Percentiles rank a stretch among this genome's conserved stretches.
These are phyloP conservation scores for Eulemur macaco DNA, from an alignment of 2,113 vertebrate genomes.

Conservation along the genomic window DNA sequence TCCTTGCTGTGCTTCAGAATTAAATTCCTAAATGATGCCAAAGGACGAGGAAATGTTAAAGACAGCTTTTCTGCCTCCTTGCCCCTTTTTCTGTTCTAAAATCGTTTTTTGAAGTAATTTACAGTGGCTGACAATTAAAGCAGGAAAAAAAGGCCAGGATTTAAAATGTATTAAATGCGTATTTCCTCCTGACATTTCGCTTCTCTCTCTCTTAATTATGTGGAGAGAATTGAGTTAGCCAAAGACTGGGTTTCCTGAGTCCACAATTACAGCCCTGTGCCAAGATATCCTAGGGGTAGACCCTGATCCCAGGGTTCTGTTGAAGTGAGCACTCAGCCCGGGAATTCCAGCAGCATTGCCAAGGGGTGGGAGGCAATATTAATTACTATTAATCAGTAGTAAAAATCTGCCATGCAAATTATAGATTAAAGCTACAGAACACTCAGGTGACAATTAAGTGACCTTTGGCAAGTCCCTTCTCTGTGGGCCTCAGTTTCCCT, in stretches of 20 bases:
- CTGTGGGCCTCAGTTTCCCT: background rate
- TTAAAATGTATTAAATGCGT: background rate
- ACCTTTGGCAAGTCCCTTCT: background rate
- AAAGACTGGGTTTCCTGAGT: background rate
- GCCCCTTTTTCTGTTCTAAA: constrained; percentile 22
- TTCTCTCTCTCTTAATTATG: constrained; percentile 43
- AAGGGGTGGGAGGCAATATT: background rate
- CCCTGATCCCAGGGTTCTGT: background rate
- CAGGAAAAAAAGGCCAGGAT: background rate
- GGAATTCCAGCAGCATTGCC: background rate
- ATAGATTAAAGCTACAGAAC: background rate
- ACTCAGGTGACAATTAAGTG: background rate
- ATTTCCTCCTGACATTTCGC: constrained; percentile 42
- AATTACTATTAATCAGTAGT: background rate
- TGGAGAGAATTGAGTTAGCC: background rate
- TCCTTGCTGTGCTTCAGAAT: background rate
- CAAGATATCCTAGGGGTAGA: background rate
- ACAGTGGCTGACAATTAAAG: background rate
- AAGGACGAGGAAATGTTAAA: background rate
- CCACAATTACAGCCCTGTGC: background rate
- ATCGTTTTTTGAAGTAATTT: background rate
- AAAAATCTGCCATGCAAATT: background rate
- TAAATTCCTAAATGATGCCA: constrained; percentile 4
- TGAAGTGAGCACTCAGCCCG: background rate
- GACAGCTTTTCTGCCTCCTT: background rate